phyloP scores from a whole-genome alignment of 2,797 vertebrate genomes.

The Micromesistius poutassou region DNA sequence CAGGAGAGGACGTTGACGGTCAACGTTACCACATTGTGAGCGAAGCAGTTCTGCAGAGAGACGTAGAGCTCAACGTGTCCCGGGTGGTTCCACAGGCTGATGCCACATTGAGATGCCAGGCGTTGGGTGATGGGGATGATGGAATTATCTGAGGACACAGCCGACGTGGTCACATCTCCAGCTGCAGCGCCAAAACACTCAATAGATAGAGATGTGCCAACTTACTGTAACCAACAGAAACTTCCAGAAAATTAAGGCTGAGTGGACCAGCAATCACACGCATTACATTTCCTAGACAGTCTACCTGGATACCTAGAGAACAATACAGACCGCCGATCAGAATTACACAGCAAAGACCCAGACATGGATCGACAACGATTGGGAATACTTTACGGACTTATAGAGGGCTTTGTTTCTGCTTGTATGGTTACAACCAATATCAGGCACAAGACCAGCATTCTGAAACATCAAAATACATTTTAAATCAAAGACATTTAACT shows the following conservation, averaged over 20 bases:
- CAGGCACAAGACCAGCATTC: slow-evolving; percentile 49
- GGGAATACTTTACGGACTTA: slow-evolving; percentile 34
- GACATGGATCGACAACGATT: background rate
- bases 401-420: slow-evolving; percentile 37
- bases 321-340: background rate
- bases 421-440: slow-evolving; percentile 16
- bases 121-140: slow-evolving; percentile 35
- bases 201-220: background rate
- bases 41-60: slow-evolving; percentile 75
- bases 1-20: background rate
- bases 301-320: slow-evolving; percentile 39
- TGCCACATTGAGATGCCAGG: slow-evolving; percentile 73
- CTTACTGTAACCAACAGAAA: slow-evolving; percentile 54
- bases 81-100: slow-evolving; percentile 51
- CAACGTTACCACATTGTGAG: slow-evolving; percentile 57
- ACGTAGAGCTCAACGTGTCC: slow-evolving; percentile 58
- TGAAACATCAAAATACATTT: slow-evolving; percentile 34
- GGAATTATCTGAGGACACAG: slow-evolving; percentile 50
- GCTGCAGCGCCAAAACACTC: too few relatives aligned
- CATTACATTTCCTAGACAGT: slow-evolving; percentile 65
- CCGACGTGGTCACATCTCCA: background rate
- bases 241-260: slow-evolving; percentile 50
- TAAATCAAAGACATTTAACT: rapidly evolving
- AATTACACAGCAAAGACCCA: background rate
- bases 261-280: slow-evolving; percentile 51